Conservation (phyloP, 2,113 vertebrate genomes). For the Puffinus mauretanicus region DNA sequence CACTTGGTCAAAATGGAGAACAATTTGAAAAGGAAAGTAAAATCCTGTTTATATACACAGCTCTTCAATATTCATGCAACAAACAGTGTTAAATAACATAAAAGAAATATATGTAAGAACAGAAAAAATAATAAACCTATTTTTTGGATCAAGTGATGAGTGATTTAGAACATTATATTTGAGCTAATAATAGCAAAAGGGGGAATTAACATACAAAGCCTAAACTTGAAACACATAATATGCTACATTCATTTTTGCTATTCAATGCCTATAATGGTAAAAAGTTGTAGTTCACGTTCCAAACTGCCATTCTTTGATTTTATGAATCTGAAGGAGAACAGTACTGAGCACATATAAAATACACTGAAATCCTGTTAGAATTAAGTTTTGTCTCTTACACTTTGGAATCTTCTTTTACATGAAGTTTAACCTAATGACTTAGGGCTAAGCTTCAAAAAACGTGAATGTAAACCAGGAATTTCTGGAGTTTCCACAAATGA, state of each 20-base stretch:
- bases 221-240: not conserved
- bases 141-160: not conserved
- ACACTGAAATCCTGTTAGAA: not conserved
- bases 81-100: not conserved
- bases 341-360: not conserved
- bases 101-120: not conserved
- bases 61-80: not conserved
- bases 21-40: not conserved
- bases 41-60: not conserved
- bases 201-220: not conserved
- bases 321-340: not conserved
- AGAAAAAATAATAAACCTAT: not conserved
- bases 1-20: not conserved
- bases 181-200: not conserved
- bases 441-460: not conserved
- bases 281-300: not conserved
- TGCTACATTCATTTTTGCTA: not conserved
- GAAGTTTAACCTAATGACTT: not conserved
- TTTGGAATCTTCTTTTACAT: not conserved
- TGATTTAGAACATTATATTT: not conserved
- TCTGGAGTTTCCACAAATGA: not conserved
- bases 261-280: not conserved
- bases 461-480: not conserved
- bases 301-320: not conserved
- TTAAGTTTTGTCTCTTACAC: not conserved